Evolutionary conservation across 1,140 invertebrate genomes (phyloP).

Genomic region (Drosophila ohnishii): DNA sequence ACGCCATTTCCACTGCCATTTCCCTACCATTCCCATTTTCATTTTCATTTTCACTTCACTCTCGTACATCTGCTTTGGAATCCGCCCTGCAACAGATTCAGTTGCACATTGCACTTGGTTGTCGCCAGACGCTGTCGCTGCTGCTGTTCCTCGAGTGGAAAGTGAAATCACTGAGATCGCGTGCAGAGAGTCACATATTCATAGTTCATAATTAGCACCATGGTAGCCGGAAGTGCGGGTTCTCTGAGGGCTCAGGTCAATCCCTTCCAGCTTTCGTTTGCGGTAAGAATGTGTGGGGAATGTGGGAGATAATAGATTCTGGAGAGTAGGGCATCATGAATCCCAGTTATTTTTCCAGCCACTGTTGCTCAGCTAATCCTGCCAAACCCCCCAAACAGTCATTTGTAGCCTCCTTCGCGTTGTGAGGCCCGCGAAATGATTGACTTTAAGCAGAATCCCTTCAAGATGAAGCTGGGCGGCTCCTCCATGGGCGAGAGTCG

Average conservation of each 20-base stretch:
- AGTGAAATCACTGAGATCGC: slow-evolving; percentile 71
- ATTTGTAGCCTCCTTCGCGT: slow-evolving; percentile 47
- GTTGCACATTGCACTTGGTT: slow-evolving; percentile 72
- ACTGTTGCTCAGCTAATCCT: slow-evolving; percentile 19
- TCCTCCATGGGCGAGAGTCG: slow-evolving; percentile 62
- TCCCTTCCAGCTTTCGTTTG: slow-evolving; percentile 74
- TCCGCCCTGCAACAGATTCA: slow-evolving; percentile 40
- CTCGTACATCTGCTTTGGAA: slow-evolving; percentile 39
- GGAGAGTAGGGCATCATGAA: slow-evolving; percentile 1
- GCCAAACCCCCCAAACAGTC: slow-evolving; percentile 10
- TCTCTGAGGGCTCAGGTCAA: slow-evolving; percentile 48
- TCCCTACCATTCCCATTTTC: slow-evolving; percentile 25
- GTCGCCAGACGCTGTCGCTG: slow-evolving; percentile 33
- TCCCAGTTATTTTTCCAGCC: not conserved
- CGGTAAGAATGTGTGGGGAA: slow-evolving; percentile 56
- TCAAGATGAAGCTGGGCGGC: slow-evolving; percentile 76
- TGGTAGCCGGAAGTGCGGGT: slow-evolving; percentile 74
- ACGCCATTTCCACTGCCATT: slow-evolving; percentile 32
- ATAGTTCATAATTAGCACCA: slow-evolving; percentile 52
- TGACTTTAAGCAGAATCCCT: slow-evolving; percentile 82
- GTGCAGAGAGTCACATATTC: slow-evolving; percentile 49
- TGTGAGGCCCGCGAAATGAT: slow-evolving; percentile 62
- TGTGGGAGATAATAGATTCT: too few species aligned
- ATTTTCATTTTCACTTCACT: slow-evolving; percentile 46
- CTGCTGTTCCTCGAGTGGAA: slow-evolving; percentile 36